Percentiles rank a stretch among this genome's conserved stretches.
These are phyloP conservation scores for Tyria jacobaeae DNA, from an alignment of 2,888 invertebrate genomes.

Conservation along the genomic window DNA sequence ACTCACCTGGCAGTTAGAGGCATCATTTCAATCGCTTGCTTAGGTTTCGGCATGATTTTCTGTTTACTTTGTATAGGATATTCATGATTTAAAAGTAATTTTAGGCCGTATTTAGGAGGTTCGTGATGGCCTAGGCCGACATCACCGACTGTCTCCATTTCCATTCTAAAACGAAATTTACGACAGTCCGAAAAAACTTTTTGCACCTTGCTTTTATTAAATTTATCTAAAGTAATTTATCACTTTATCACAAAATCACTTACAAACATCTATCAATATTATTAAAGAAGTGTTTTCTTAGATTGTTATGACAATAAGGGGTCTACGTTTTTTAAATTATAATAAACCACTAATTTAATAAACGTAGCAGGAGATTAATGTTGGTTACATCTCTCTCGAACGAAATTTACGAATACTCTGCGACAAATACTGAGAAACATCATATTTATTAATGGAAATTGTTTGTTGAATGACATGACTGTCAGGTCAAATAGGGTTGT, in stretches of 20 bases:
- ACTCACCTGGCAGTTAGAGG: conserved; percentile 90
- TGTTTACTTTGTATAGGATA: conserved; percentile 92
- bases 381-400: background rate
- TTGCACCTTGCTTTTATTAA: background rate
- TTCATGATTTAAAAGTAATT: conserved; percentile 90
- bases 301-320: background rate
- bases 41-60: conserved; percentile 87
- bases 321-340: background rate
- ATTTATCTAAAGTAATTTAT: background rate
- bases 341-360: background rate
- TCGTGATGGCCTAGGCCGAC: conserved; percentile 57
- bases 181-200: background rate
- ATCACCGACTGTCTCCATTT: conserved; percentile 56
- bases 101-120: conserved; percentile 90
- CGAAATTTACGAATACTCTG: too few species aligned
- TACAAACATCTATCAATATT: background rate
- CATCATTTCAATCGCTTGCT: conserved; percentile 90
- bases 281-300: background rate
- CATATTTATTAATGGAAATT: too few species aligned
- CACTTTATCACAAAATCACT: conserved; percentile 9
- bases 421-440: too few species aligned
- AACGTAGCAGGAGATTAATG: background rate
- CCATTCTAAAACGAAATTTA: conserved; percentile 40
- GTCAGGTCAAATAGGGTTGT: too few species aligned
- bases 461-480: too few species aligned